Percentiles rank a stretch among this genome's conserved stretches.
phyloP scores from a whole-genome alignment of 1,140 invertebrate species.

The Heterodera schachtii region DNA sequence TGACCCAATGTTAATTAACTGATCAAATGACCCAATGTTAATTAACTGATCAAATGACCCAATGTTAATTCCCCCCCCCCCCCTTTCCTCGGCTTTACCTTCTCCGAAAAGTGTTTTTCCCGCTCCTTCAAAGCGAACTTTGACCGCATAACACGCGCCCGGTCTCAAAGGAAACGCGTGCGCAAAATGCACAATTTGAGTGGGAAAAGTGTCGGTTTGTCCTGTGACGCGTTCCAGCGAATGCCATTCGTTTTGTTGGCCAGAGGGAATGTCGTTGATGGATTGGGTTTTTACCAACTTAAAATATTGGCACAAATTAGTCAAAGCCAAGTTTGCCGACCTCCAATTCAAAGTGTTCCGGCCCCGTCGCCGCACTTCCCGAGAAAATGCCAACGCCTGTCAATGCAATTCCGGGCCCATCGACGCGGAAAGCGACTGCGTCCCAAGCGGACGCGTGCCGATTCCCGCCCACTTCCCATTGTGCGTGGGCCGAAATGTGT shows the following conservation, averaged over 20 bases:
- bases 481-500: slow-evolving; percentile 80
- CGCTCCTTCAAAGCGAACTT: slow-evolving; percentile 40
- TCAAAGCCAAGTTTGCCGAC: not conserved
- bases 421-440: slow-evolving; percentile 90
- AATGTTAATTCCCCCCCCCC: too few species aligned
- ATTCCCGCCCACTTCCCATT: slow-evolving; percentile 95
- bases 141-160: slow-evolving; percentile 50
- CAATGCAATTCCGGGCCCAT: slow-evolving; percentile 83
- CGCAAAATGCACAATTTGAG: slow-evolving; percentile 16
- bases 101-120: slow-evolving; percentile 60
- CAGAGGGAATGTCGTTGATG: not conserved
- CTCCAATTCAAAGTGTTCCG: slow-evolving; percentile 33
- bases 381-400: slow-evolving; percentile 84
- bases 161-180: slow-evolving; percentile 43
- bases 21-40: too few species aligned
- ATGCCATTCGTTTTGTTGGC: slow-evolving; percentile 28
- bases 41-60: too few species aligned
- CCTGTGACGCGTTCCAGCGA: slow-evolving; percentile 22
- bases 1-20: too few species aligned
- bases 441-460: slow-evolving; percentile 75
- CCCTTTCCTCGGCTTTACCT: not conserved
- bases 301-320: not conserved
- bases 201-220: not conserved
- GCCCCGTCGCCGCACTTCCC: slow-evolving; percentile 56
- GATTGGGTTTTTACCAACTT: slow-evolving; percentile 33